Evolutionary conservation across 2,113 vertebrate genomes (phyloP).

Genomic region (Dasyornis broadbenti): DNA sequence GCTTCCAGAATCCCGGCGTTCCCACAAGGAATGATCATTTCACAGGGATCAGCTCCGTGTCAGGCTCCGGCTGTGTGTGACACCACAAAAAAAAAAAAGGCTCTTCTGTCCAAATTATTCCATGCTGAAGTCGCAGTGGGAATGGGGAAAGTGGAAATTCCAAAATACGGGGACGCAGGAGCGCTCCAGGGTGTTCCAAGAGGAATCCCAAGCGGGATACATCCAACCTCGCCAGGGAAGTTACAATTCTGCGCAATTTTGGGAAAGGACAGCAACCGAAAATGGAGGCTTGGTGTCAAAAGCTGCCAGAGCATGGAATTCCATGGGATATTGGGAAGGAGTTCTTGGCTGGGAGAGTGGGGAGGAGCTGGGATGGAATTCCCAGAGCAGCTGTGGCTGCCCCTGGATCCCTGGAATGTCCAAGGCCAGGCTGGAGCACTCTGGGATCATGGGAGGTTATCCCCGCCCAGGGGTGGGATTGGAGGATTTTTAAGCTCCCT

Average conservation of each 20-base stretch:
- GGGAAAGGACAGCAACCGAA: not conserved
- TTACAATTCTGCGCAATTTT: not conserved
- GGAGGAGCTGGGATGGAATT: not conserved
- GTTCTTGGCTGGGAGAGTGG: not conserved
- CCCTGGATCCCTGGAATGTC: not conserved
- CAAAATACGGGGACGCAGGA: not conserved
- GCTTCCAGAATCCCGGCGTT: fast-evolving
- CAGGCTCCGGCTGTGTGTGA: fast-evolving
- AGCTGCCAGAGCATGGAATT: not conserved
- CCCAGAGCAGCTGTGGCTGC: not conserved
- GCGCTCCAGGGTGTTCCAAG: not conserved
- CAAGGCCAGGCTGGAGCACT: not conserved
- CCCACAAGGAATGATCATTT: not conserved
- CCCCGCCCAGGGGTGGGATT: not conserved
- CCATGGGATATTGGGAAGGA: not conserved
- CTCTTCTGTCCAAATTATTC: not conserved
- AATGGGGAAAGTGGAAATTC: not conserved
- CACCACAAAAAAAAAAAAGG: not conserved
- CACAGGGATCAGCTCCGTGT: fast-evolving
- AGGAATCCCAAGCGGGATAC: not conserved
- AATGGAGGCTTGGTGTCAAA: not conserved
- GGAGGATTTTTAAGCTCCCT: not conserved
- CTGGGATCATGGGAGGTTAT: not conserved
- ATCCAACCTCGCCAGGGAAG: not conserved
- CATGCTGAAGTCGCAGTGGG: not conserved